Evolutionary conservation across 2,113 vertebrate species (phyloP).

Genomic region (Typhlomys cinereus): DNA sequence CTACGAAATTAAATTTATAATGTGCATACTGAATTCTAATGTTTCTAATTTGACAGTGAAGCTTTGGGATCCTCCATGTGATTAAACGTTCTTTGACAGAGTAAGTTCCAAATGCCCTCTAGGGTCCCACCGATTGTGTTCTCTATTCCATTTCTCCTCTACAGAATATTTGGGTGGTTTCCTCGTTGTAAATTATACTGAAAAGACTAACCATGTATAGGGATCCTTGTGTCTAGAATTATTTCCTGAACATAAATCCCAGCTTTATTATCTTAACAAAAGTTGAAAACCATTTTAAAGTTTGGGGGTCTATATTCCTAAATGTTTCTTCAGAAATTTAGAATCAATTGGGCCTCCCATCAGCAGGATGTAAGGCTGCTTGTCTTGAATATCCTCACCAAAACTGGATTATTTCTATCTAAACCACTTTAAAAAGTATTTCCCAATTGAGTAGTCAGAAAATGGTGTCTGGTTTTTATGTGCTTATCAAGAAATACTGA

Average conservation of each 20-base stretch:
- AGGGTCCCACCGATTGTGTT: not conserved
- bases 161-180: not conserved
- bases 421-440: constrained; percentile 66
- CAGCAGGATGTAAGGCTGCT: not conserved
- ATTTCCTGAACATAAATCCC: constrained; percentile 40
- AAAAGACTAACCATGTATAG: not conserved
- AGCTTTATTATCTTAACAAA: constrained; percentile 47
- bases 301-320: constrained; percentile 36
- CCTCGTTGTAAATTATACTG: constrained; percentile 4
- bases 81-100: not conserved
- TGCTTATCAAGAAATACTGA: constrained; percentile 73
- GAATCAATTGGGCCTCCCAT: constrained; percentile 47
- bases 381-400: constrained; percentile 29
- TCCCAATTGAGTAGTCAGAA: constrained; percentile 63
- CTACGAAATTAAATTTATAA: constrained; percentile 18
- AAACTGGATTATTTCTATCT: constrained; percentile 57
- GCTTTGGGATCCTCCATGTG: not conserved
- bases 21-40: not conserved
- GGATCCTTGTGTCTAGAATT: constrained; percentile 37
- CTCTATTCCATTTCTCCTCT: not conserved
- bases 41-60: constrained; percentile 21
- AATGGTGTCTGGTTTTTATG: constrained; percentile 77
- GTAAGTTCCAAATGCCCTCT: not conserved
- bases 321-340: constrained; percentile 31
- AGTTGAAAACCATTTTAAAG: constrained; percentile 53